Base-by-base conservation (phyloP, 2,113 vertebrate genomes). In the Apeltes quadracus region DNA sequence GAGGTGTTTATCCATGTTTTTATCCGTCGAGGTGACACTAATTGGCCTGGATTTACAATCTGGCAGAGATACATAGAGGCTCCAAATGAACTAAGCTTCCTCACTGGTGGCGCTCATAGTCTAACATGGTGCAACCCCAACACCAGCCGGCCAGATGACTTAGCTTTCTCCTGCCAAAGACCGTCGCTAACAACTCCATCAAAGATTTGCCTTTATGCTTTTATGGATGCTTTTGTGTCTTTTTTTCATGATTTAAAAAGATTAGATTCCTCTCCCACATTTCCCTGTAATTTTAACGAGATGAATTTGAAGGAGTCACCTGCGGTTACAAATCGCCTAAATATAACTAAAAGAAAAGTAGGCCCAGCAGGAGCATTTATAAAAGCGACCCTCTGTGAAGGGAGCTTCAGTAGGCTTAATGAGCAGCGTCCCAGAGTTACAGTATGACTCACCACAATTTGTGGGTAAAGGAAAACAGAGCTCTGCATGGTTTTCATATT, bases 31-130 rank as follows among this genome's bases (percentile, higher is more conserved):
- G 56, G 59, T 67, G 71, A 82, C 78, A 69, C 76, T 84, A 87
- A 87, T 86, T 89, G 78, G 72, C 72, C 67, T 66, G 69, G 68
- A 83, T 83, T 83, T 81, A 63, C 58, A 76, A 74, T 80, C 73
- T 84, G 59, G 65, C 41, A 58, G 36, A 72, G 72, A 78, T 34
- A 55, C 36, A 84, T 23, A 39, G 38, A 50, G 55, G 32, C 72
- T 75, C 36, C 18, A 78, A 54, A 69, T 75, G 0, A 81, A 78
- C 82, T 73, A 43, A 54, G 56, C 34, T 53, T 61, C 67, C 59
- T 61, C 54, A 27, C 32, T 68, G 53, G n/a, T 36, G 46, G 55
- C 13, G 34, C 57, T 16, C 27, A 59, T 18, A 25, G 55, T 61
- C n/a, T 8, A 71, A 55, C 58, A 15, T 46, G 15, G 32, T 53